These are phyloP conservation scores for Callipepla squamata DNA, from an alignment of 2,113 vertebrate species.

Conservation along the genomic window DNA sequence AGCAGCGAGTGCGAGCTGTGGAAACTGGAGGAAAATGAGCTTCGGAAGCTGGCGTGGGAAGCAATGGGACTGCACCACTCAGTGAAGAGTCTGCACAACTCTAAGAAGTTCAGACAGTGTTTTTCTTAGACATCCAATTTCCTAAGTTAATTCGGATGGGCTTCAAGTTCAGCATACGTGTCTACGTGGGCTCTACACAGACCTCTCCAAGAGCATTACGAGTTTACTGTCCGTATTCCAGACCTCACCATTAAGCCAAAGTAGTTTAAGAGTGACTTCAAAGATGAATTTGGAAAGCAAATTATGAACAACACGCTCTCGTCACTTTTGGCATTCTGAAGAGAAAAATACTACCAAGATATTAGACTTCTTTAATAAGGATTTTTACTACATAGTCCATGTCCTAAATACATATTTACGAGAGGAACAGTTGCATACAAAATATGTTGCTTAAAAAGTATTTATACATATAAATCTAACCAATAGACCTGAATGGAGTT, in stretches of 20 bases:
- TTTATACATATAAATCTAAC: slow-evolving; percentile 77
- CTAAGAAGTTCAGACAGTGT: slow-evolving; percentile 30
- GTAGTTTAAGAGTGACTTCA: slow-evolving; percentile 9
- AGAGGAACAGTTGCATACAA: slow-evolving; percentile 74
- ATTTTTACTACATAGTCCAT: slow-evolving; percentile 72
- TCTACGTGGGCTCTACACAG: background rate
- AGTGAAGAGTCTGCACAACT: slow-evolving; percentile 46
- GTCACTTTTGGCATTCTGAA: slow-evolving; percentile 64
- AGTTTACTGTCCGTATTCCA: slow-evolving; percentile 4
- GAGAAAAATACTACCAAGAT: slow-evolving; percentile 66
- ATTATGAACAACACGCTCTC: slow-evolving; percentile 47
- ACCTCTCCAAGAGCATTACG: background rate
- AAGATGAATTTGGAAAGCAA: slow-evolving; percentile 60
- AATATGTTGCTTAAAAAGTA: slow-evolving; percentile 76
- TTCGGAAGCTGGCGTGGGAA: slow-evolving; percentile 4
- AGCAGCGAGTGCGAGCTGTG: slow-evolving; percentile 8
- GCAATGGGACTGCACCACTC: slow-evolving; percentile 40
- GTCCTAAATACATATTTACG: slow-evolving; percentile 75
- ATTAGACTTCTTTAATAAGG: slow-evolving; percentile 73
- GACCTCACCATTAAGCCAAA: slow-evolving; percentile 33
- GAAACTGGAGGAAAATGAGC: background rate
- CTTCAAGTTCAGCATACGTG: background rate
- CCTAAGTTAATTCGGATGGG: background rate
- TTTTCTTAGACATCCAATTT: slow-evolving; percentile 29
- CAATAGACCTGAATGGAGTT: slow-evolving; percentile 72